A percentile compares a stretch with the other conserved stretches of the same genome.
phyloP scores from a whole-genome alignment of 2,113 vertebrate species.

The Gymnobelideus leadbeateri region DNA sequence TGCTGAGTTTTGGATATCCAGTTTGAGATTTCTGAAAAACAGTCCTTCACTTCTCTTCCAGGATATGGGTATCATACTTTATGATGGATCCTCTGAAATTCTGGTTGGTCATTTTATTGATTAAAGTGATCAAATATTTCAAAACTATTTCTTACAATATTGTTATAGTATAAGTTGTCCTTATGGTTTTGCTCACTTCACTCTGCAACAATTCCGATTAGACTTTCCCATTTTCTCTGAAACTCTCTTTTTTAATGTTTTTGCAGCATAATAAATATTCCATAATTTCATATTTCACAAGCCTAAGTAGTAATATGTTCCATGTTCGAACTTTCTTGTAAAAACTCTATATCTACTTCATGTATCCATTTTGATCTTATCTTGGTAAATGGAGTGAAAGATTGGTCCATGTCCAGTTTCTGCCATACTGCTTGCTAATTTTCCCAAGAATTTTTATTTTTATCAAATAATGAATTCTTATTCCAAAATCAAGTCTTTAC shows the following conservation, averaged over 20 bases:
- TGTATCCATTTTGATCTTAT: too few species aligned
- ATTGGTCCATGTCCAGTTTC: too few species aligned
- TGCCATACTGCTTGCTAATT: too few species aligned
- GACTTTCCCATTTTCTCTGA: too few species aligned
- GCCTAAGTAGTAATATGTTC: too few species aligned
- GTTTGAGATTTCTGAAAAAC: background rate
- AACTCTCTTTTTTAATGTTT: too few species aligned
- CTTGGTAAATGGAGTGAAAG: too few species aligned
- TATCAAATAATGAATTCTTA: too few species aligned
- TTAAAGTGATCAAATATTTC: background rate
- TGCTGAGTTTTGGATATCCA: background rate
- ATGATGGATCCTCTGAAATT: background rate
- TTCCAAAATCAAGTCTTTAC: too few species aligned
- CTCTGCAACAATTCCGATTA: background rate
- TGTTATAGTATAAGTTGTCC: background rate
- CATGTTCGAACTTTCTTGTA: too few species aligned
- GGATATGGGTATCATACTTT: background rate
- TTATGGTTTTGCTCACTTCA: background rate
- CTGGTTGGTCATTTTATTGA: background rate
- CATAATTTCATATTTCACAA: background rate
- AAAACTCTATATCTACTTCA: too few species aligned
- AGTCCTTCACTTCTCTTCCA: background rate
- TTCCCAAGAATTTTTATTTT: too few species aligned
- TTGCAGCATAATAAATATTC: background rate
- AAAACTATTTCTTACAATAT: background rate